Conservation (phyloP, 2,113 vertebrate genomes). For the Turnix velox region DNA sequence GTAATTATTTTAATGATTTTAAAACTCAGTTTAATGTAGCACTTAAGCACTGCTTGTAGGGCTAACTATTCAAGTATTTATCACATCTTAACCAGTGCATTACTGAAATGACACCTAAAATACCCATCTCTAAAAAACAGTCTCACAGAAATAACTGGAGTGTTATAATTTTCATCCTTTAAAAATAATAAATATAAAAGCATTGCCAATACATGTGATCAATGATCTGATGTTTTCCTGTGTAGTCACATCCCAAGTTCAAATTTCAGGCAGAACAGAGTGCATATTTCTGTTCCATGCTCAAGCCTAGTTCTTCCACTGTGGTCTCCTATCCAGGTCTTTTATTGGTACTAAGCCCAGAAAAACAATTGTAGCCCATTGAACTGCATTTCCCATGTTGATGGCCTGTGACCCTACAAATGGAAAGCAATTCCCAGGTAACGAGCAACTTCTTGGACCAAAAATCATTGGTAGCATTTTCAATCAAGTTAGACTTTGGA, state of each 20-base stretch:
- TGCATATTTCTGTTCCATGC: neutral
- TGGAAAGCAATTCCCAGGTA: neutral
- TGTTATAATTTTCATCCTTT: neutral
- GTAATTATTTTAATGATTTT: neutral
- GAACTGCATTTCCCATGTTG: neutral
- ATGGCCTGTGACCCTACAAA: neutral
- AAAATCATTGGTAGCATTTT: neutral
- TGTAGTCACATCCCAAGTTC: neutral
- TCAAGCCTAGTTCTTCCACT: neutral
- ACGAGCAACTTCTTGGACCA: neutral
- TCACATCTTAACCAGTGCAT: neutral
- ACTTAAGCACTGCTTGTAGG: neutral
- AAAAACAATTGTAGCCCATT: neutral
- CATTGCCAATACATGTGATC: neutral
- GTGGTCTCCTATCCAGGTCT: neutral
- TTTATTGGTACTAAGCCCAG: neutral
- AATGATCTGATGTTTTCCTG: neutral
- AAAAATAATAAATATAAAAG: neutral
- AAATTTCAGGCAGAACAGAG: neutral
- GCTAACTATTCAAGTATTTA: neutral
- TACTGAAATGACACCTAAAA: neutral
- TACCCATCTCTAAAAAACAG: neutral
- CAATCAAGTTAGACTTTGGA: neutral
- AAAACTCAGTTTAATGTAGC: neutral
- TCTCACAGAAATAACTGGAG: neutral